Conservation (phyloP, 2,113 vertebrate species). For the Condylura cristata region DNA sequence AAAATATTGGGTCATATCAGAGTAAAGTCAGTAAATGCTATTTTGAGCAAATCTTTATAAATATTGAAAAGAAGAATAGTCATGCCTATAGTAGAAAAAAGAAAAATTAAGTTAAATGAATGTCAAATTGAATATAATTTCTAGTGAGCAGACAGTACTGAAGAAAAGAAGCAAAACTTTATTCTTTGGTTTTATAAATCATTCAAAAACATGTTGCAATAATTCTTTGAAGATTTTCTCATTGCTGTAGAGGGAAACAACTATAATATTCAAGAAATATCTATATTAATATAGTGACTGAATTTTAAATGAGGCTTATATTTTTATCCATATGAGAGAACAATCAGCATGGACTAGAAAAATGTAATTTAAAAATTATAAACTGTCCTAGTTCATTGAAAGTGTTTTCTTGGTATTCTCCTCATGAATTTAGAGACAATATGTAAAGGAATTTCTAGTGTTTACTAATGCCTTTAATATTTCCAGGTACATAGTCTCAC, state of each 20-base stretch:
- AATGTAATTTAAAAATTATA: background rate
- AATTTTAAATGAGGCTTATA: conserved; percentile 2
- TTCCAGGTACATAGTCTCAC: background rate
- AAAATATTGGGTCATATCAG: background rate
- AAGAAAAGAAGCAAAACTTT: conserved; percentile 32
- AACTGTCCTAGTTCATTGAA: conserved; percentile 27
- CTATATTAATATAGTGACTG: conserved; percentile 19
- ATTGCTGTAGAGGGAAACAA: background rate
- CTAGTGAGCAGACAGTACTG: background rate
- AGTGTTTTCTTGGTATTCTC: conserved; percentile 6
- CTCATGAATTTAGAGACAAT: conserved; percentile 7
- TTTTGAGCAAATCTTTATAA: conserved; percentile 65
- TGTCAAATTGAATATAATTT: conserved; percentile 29
- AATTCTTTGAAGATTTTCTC: conserved; percentile 22
- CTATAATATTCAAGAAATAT: background rate
- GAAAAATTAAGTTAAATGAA: conserved; percentile 51
- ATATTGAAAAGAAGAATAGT: background rate
- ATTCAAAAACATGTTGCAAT: background rate
- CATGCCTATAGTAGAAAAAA: conserved; percentile 29
- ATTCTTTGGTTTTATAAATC: conserved; percentile 5
- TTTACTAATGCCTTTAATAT: conserved; percentile 45
- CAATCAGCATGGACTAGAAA: background rate
- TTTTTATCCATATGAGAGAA: background rate
- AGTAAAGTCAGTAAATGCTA: conserved; percentile 2
- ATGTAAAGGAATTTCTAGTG: background rate